Evolutionary conservation across 1,140 invertebrate species (phyloP), one percentile per base, ranked within the genome.

Genomic region (Heliconius eleuchia): DNA sequence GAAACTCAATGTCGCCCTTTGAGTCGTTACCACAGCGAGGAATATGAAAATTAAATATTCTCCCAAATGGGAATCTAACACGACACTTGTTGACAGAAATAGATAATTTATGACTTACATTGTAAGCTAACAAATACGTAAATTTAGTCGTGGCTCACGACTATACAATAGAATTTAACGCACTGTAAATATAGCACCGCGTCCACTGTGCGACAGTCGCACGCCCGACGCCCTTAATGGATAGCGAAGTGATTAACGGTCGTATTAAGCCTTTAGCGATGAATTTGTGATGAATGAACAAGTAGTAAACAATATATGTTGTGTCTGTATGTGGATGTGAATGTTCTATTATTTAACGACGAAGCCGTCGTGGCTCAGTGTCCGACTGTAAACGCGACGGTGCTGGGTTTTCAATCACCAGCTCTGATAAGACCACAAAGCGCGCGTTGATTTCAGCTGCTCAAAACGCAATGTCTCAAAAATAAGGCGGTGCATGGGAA

Each of bases 281-380:
- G 27, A 39, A 74, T 55, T 50, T 76, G 27, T 76, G 60, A 76
- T 76, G 74, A 50, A 76, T 70, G 16, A 19, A n/a, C 52, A 30
- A 66, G 27, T 60, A 34, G 52, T 60, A 30, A 42, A 46, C 42
- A 46, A 39, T 72, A 39, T 72, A 42, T 72, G 71, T 52, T 52
- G 18, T 52, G 50, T 52, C 50, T 52, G 50, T 18, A 52, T 52
- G 18, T 52, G 50, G 50, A 52, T 52, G 50, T 52, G 18, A 52
- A 52, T 52, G 50, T 52, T 52, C 50, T 7, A 52, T 52, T 19
- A 18, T 6, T 52, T 52, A 52, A 19, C 1, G 6, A 7, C 0
- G 5, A 19, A 6, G 0, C 18, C 18, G 16, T 52, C 18, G 6
- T 19, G 50, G 50, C 2, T 18, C 7, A 19, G 50, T 7, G 18